Evolutionary conservation across 2,113 vertebrate genomes (phyloP), one percentile per base, ranked within the genome.

Genomic region (Nerophis ophidion): DNA sequence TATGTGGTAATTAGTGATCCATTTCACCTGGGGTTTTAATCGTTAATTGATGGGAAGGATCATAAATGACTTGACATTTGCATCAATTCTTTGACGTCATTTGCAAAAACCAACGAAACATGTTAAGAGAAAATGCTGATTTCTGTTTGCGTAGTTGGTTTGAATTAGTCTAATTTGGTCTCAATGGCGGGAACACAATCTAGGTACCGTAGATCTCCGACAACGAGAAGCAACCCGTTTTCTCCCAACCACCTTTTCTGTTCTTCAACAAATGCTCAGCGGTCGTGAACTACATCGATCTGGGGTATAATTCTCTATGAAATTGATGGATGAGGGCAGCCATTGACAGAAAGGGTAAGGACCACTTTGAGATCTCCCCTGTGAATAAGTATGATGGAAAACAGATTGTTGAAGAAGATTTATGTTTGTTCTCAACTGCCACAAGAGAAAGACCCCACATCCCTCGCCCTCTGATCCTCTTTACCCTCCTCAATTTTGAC

Each of bases 221-320:
- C 69, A 72, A 54, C 62, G 52, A 47, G 67, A 68, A 60, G 61
- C 16, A 17, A 11, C 42, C 17, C 71, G 50, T 57, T 2, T 48
- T 34, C 1, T 65, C 61, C 8, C 68, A 6, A 15, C 72, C 63
- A 7, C 74, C 68, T 63, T 69, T 63, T 53, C 73, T 68, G 65
- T 84, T 88, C 84, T 87, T 87, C 84, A 87, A 82, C 87, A 84
- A 89, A 88, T 83, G 86, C 86, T 88, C 79, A 79, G 85, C 88
- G 89, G 89, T 92, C 89, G 86, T 92, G 92, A 94, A 91, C 92
- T 87, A 86, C 91, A 93, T 95, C 89, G 92, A 93, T 95, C 92
- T 84, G 75, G 88, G 83, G 90, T 90, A 91, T 93, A 92, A 93
- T 93, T 94, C 91, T 93, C 91, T 92, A 93, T 93, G 87, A 92